Percentiles rank a stretch among this genome's conserved stretches.
Evolutionary conservation across 2,797 vertebrate species (phyloP).

Genomic region (Macropus fuliginosus): DNA sequence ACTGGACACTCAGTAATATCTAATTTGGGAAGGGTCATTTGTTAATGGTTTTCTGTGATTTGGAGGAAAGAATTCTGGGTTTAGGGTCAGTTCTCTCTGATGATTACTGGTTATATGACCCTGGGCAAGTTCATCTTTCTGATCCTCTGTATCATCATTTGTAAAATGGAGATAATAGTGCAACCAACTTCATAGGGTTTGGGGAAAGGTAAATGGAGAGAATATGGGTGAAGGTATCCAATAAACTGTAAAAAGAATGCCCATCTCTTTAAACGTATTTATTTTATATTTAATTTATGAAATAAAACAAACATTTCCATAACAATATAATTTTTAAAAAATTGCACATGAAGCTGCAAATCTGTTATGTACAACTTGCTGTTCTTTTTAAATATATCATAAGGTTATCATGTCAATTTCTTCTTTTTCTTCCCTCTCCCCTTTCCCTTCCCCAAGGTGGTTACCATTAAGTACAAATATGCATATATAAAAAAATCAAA

Average conservation of each 20-base stretch:
- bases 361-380: not conserved
- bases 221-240: not conserved
- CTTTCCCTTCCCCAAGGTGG: too few species aligned
- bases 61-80: not conserved
- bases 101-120: not conserved
- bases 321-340: not conserved
- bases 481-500: not conserved
- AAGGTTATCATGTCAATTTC: not conserved
- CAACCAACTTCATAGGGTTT: not conserved
- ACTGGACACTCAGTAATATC: not conserved
- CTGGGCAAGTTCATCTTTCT: not conserved
- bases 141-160: not conserved
- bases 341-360: not conserved
- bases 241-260: not conserved
- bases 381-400: not conserved
- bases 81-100: not conserved
- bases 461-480: not conserved
- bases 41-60: not conserved
- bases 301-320: not conserved
- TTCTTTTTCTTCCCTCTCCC: not conserved
- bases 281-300: not conserved
- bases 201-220: not conserved
- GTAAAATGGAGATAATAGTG: not conserved
- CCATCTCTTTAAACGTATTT: not conserved
- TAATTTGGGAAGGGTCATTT: not conserved